Evolutionary conservation across 1,140 invertebrate genomes (phyloP).

Genomic region (Drosophila pallidifrons): DNA sequence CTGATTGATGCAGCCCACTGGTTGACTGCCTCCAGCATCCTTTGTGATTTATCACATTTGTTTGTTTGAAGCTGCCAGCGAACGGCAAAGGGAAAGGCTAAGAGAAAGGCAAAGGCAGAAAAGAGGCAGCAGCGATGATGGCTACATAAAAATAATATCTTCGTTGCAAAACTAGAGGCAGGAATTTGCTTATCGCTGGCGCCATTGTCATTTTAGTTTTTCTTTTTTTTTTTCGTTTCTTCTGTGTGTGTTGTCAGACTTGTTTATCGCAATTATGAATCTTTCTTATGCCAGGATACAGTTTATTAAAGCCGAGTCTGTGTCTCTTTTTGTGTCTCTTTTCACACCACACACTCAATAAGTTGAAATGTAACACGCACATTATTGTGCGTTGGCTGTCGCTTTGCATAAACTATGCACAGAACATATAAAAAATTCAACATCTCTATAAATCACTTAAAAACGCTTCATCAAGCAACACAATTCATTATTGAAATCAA

Average conservation of each 20-base stretch:
- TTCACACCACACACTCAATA: constrained; percentile 11
- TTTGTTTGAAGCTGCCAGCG: constrained; percentile 10
- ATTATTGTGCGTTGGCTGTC: not conserved
- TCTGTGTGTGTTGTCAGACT: constrained; percentile 3
- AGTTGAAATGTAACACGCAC: not conserved
- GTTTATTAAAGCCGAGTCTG: not conserved
- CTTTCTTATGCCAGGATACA: constrained; percentile 49
- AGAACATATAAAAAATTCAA: too few species aligned
- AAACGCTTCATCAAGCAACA: too few species aligned
- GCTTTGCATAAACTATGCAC: too few species aligned
- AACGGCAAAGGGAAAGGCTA: not conserved
- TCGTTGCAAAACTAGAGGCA: constrained; percentile 31
- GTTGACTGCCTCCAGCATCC: constrained; percentile 35
- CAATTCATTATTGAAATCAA: too few species aligned
- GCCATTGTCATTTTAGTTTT: constrained; percentile 26
- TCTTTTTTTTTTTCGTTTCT: constrained; percentile 2
- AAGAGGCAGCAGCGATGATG: not conserved
- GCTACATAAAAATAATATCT: constrained; percentile 42
- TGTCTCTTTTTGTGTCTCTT: not conserved
- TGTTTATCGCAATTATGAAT: constrained; percentile 74
- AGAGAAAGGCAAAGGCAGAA: not conserved
- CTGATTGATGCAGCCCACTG: constrained; percentile 67
- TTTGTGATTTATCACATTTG: constrained; percentile 37
- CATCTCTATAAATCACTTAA: too few species aligned
- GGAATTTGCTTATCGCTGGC: constrained; percentile 65